Evolutionary conservation across 1,140 invertebrate species (phyloP), one percentile per base, ranked within the genome.

Genomic region (Lutraria rhynchaena): DNA sequence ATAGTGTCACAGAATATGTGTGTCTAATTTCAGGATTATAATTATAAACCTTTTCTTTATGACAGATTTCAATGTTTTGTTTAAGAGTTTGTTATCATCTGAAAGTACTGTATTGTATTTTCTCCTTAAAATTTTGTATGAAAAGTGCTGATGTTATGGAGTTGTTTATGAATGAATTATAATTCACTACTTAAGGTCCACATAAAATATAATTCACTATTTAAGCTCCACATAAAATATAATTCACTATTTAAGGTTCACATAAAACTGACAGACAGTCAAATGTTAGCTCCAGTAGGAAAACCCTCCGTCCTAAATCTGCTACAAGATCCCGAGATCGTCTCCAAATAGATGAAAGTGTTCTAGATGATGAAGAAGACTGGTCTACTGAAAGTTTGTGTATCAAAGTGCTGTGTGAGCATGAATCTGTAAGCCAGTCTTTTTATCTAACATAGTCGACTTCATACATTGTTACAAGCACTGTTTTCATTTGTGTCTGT

Each of bases 381-480:
- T 87, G 88, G 87, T 83, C 84, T 27, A 84, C 74, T 55, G 88
- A 89, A 44, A 83, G 61, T 35, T 87, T 90, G 46, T 89, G 89
- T 86, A 77, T 89, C 22, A 81, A 81, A 58, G 33, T 88, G 9
- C 69, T 90, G 46, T 90, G 89, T 88, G 89, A 90, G 85, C 77
- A 88, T 85, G 88, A 89, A 75, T 76, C 86, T 84, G 88, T 88
- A 58, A 57, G 75, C 51, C 29, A 13, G 1, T 58, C 24, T n/a
- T n/a, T n/a, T n/a, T n/a, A n/a, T n/a, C n/a, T n/a, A n/a, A n/a
- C n/a, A n/a, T n/a, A n/a, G n/a, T n/a, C n/a, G n/a, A n/a, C n/a
- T n/a, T n/a, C n/a, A n/a, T n/a, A n/a, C n/a, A n/a, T n/a, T n/a
- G n/a, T n/a, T n/a, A n/a, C n/a, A n/a, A n/a, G n/a, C n/a, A n/a